Evolutionary conservation across 2,888 invertebrate genomes (phyloP).

Genomic region (Alloplasta piceator): DNA sequence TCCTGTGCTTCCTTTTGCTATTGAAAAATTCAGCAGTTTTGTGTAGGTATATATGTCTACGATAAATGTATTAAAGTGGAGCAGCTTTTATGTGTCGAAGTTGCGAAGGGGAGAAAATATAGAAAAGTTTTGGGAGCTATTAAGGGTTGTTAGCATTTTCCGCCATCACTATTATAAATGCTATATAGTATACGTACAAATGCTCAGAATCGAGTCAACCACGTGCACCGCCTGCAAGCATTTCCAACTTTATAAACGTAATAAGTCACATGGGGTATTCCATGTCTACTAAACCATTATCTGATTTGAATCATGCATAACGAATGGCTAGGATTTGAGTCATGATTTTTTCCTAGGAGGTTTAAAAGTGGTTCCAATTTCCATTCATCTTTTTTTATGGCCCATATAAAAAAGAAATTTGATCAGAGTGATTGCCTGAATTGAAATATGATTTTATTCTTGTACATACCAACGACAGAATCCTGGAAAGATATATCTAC

Average conservation of each 20-base stretch:
- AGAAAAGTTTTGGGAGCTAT: conserved; percentile 35
- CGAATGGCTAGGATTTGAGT: too few species aligned
- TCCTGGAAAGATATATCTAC: too few species aligned
- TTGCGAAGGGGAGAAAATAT: neutral
- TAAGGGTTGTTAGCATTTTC: conserved; percentile 11
- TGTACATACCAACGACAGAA: too few species aligned
- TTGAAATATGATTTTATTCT: too few species aligned
- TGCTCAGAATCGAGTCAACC: neutral
- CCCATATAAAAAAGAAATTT: too few species aligned
- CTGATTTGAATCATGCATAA: too few species aligned
- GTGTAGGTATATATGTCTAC: neutral
- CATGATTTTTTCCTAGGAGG: too few species aligned
- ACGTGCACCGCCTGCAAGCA: neutral
- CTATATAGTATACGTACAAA: conserved; percentile 4
- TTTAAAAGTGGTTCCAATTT: too few species aligned
- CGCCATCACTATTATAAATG: neutral
- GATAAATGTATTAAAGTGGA: conserved; percentile 18
- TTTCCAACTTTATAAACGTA: neutral
- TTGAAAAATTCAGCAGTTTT: neutral
- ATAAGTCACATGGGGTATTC: too few species aligned
- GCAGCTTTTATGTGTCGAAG: conserved; percentile 8
- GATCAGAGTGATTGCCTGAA: too few species aligned
- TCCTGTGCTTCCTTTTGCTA: conserved; percentile 1
- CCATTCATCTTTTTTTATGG: too few species aligned
- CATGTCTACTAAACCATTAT: too few species aligned